phyloP scores from a whole-genome alignment of 2,113 vertebrate genomes.

The Daboia siamensis region DNA sequence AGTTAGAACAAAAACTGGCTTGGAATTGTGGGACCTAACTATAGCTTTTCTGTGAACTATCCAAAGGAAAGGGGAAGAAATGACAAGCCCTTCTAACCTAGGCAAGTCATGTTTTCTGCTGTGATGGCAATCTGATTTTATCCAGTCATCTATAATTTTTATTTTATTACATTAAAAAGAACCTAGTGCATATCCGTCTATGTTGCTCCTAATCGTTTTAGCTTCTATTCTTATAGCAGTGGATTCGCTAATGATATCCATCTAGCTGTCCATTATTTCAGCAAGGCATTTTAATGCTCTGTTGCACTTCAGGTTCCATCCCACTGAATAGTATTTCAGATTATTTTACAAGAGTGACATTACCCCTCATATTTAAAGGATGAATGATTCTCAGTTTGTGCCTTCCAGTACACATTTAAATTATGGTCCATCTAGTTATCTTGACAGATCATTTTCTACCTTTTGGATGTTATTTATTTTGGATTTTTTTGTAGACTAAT shows the following conservation, averaged over 20 bases:
- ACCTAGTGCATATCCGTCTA: not conserved
- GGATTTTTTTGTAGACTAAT: slow-evolving; percentile 3
- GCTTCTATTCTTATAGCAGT: slow-evolving; percentile 3
- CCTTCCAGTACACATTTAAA: slow-evolving; percentile 29
- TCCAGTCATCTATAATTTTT: not conserved
- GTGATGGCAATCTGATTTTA: not conserved
- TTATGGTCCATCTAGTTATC: slow-evolving; percentile 1
- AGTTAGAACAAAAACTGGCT: not conserved
- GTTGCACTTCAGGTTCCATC: slow-evolving; percentile 31
- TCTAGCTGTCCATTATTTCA: slow-evolving; percentile 24
- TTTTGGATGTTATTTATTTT: not conserved
- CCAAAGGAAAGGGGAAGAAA: not conserved
- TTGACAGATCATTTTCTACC: not conserved
- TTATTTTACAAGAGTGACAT: slow-evolving; percentile 27
- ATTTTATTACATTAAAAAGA: not conserved
- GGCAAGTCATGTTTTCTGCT: not conserved
- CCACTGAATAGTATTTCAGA: slow-evolving; percentile 12
- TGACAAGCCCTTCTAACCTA: not conserved
- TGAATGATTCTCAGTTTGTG: slow-evolving; percentile 21
- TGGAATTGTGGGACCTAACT: not conserved
- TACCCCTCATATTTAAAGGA: slow-evolving; percentile 35
- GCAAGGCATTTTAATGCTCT: slow-evolving; percentile 19
- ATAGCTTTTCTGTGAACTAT: not conserved
- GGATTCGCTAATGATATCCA: not conserved
- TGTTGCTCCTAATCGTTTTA: not conserved